Percentiles rank a stretch among this genome's conserved stretches.
Evolutionary conservation across 1,140 invertebrate genomes (phyloP).

Genomic region (Trissolcus basalis): DNA sequence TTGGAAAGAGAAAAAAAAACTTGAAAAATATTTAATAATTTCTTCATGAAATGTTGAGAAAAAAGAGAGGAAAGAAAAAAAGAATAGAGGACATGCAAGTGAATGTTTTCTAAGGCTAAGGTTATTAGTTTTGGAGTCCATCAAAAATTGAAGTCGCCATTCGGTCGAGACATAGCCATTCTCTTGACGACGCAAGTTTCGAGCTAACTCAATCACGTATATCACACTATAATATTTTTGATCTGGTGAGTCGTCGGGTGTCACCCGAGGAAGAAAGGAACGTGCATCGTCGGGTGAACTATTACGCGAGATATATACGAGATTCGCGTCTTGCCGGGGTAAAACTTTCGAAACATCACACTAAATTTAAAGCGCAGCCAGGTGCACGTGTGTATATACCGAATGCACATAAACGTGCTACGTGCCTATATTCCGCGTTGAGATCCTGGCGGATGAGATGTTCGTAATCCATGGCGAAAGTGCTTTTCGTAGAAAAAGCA

Average conservation of each 20-base stretch:
- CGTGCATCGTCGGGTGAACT: constrained; percentile 3
- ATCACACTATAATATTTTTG: constrained; percentile 41
- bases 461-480: constrained; percentile 59
- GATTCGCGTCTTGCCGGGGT: constrained; percentile 31
- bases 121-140: not conserved
- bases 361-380: constrained; percentile 57
- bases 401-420: constrained; percentile 17
- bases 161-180: constrained; percentile 12
- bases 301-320: constrained; percentile 36
- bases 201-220: constrained; percentile 46
- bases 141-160: constrained; percentile 16
- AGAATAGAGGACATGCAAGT: no score
- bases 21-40: no score
- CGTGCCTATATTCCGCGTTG: constrained; percentile 53
- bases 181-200: constrained; percentile 25
- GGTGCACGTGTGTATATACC: constrained; percentile 34
- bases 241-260: constrained; percentile 15
- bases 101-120: no score
- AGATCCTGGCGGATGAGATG: constrained; percentile 52
- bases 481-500: constrained; percentile 50
- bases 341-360: constrained; percentile 55
- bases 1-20: no score
- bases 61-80: no score
- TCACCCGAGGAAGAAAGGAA: constrained; percentile 15
- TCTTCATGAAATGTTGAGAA: no score